Evolutionary conservation across 2,797 vertebrate species (phyloP).

Genomic region (Astyanax mexicanus): DNA sequence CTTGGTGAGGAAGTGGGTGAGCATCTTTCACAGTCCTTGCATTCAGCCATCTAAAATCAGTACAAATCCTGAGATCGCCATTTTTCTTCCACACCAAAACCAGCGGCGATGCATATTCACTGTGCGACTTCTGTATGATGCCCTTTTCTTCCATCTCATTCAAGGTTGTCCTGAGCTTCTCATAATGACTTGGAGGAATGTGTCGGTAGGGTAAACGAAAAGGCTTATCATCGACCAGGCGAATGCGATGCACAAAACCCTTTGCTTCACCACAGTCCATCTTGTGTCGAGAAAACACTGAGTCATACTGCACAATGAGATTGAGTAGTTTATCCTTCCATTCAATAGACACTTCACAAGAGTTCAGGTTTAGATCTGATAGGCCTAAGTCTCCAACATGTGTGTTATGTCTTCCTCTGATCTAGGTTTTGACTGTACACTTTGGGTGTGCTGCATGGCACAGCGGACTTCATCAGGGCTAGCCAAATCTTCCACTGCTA

Average conservation of each 20-base stretch:
- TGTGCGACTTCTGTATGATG: neutral
- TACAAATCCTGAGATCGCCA: slow-evolving; percentile 40
- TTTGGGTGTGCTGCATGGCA: too few relatives aligned
- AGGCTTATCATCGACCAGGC: too few relatives aligned
- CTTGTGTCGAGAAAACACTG: too few relatives aligned
- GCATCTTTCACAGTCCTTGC: slow-evolving; percentile 48
- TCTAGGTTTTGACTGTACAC: neutral
- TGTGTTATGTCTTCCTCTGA: neutral
- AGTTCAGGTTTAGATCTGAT: neutral
- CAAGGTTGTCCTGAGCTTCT: neutral
- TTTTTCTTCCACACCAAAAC: slow-evolving; percentile 56
- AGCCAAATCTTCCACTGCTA: neutral
- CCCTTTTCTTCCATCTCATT: neutral
- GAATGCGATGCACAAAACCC: too few relatives aligned
- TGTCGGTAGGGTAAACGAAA: neutral
- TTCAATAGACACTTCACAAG: too few relatives aligned
- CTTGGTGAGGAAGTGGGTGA: slow-evolving; percentile 3
- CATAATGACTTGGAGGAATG: neutral
- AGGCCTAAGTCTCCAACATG: neutral
- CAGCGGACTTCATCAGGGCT: neutral
- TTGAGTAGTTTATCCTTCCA: too few relatives aligned
- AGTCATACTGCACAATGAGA: too few relatives aligned
- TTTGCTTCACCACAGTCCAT: too few relatives aligned
- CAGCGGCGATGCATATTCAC: slow-evolving; percentile 23
- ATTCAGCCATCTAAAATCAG: slow-evolving; percentile 58